These are phyloP conservation scores for Dromius quadrimaculatus DNA, from an alignment of 2,888 invertebrate species.

Conservation along the genomic window DNA sequence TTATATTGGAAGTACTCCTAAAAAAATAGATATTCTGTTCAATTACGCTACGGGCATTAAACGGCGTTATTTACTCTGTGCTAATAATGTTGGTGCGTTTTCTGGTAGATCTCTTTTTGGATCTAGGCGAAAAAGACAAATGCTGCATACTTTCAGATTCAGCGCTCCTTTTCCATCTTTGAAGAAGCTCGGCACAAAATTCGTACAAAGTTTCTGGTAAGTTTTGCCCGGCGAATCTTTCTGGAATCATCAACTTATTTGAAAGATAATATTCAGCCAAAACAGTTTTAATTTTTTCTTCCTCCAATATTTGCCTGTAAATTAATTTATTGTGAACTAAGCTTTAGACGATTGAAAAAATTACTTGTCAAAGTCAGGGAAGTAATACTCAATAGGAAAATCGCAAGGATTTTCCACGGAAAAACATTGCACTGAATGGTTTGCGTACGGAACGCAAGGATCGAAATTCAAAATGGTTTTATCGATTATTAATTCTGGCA, in stretches of 20 bases:
- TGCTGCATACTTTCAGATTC: conserved; percentile 53
- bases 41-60: too few species aligned
- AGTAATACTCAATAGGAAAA: conserved; percentile 77
- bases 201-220: conserved; percentile 60
- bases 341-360: conserved; percentile 41
- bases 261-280: conserved; percentile 63
- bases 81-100: too few species aligned
- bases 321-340: background rate
- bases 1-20: too few species aligned
- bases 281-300: conserved; percentile 61
- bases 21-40: too few species aligned
- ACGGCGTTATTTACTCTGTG: too few species aligned
- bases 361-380: conserved; percentile 76
- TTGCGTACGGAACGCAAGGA: conserved; percentile 74
- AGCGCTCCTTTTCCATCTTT: too few species aligned
- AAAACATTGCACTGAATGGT: conserved; percentile 71
- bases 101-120: too few species aligned
- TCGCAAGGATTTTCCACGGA: conserved; percentile 74
- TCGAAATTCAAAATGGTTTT: conserved; percentile 62
- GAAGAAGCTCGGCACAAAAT: conserved; percentile 62
- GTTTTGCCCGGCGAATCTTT: conserved; percentile 60
- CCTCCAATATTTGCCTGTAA: conserved; percentile 61
- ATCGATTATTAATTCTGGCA: conserved; percentile 69
- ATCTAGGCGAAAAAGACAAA: background rate
- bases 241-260: conserved; percentile 64